Percentiles rank a stretch among this genome's conserved stretches.
Evolutionary conservation across 1,140 invertebrate species (phyloP).

Genomic region (Papilio polytes): DNA sequence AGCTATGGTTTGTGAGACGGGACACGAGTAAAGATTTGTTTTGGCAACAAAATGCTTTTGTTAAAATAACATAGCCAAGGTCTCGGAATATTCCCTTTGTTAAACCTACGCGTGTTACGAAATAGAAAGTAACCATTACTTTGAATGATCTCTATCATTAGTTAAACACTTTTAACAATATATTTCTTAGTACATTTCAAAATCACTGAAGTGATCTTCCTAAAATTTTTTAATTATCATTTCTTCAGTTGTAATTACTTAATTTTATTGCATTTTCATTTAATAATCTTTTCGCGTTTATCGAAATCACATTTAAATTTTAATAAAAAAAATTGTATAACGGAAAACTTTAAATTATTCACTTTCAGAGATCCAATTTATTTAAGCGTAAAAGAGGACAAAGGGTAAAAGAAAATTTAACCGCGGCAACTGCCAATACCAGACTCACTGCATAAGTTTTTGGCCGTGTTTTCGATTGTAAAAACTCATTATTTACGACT

Average conservation of each 20-base stretch:
- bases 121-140: too few relatives aligned
- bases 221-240: too few relatives aligned
- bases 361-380: background rate
- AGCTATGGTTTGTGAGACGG: background rate
- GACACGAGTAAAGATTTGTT: background rate
- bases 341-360: background rate
- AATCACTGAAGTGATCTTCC: too few relatives aligned
- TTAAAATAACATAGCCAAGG: constrained; percentile 1
- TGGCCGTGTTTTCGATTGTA: background rate
- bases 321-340: too few relatives aligned
- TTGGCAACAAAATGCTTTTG: background rate
- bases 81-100: background rate
- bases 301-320: too few relatives aligned
- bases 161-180: too few relatives aligned
- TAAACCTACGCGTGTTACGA: background rate
- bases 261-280: too few relatives aligned
- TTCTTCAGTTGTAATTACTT: too few relatives aligned
- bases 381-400: background rate
- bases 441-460: constrained; percentile 1
- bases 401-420: background rate
- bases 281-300: too few relatives aligned
- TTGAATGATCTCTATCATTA: too few relatives aligned
- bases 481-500: constrained; percentile 2
- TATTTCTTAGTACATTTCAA: too few relatives aligned
- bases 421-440: constrained; percentile 12